These are phyloP conservation scores for Xestoiulus laeticollis DNA, from an alignment of 2,888 invertebrate species.

Conservation along the genomic window DNA sequence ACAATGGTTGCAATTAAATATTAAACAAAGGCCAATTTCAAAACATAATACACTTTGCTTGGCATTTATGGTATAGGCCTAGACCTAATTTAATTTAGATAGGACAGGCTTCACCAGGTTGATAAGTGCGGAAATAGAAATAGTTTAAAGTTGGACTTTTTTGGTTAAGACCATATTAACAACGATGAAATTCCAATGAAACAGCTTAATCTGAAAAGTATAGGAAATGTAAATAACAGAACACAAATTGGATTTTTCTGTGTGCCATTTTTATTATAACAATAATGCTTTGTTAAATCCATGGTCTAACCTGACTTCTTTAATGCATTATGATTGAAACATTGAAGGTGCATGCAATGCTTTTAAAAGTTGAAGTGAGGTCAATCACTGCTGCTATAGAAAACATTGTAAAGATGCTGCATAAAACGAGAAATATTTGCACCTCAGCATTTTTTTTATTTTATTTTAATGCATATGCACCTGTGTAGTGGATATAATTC, in stretches of 20 bases:
- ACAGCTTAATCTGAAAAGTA: no score
- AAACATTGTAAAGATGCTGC: not conserved
- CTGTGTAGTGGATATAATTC: constrained; percentile 23
- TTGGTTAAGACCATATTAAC: not conserved
- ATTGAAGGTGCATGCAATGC: constrained; percentile 15
- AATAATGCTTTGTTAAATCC: not conserved
- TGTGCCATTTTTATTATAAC: not conserved
- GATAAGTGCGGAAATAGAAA: not conserved
- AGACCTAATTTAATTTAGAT: constrained; percentile 6
- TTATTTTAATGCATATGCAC: constrained; percentile 13
- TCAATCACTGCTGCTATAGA: not conserved
- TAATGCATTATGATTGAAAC: not conserved
- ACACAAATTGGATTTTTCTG: no score
- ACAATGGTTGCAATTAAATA: constrained; percentile 15
- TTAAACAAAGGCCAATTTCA: constrained; percentile 7
- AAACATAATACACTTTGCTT: not conserved
- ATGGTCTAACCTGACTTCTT: not conserved
- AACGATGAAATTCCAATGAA: not conserved
- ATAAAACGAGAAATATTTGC: not conserved
- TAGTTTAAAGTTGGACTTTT: not conserved
- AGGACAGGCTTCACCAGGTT: not conserved
- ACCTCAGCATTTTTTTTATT: constrained; percentile 23
- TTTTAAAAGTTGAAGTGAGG: constrained; percentile 30
- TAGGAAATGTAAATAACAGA: no score
- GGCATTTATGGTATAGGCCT: constrained; percentile 5